Evolutionary conservation across 2,888 invertebrate species (phyloP), one percentile per base, ranked within the genome.

Genomic region (Pherbina coryleti): DNA sequence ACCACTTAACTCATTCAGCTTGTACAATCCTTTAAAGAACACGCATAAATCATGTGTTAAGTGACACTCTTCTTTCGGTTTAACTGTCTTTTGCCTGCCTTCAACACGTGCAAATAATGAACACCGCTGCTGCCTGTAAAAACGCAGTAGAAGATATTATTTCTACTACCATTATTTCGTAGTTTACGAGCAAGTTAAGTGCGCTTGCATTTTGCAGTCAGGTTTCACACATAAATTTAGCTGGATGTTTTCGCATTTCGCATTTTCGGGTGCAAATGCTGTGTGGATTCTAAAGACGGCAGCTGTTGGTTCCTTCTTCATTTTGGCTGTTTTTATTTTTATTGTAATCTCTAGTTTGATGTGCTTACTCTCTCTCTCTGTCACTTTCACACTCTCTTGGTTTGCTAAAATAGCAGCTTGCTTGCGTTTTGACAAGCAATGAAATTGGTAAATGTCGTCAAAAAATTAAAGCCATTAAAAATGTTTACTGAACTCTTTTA

Each of bases 1-100:
- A n/a, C n/a, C n/a, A n/a, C n/a, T n/a, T n/a, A n/a, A n/a, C n/a
- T n/a, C n/a, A 5, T 64, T 28, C 31, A 17, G 14, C 8, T 31
- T 25, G n/a, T 31, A 31, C 4, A 64, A 64, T 31, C 28, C 31
- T 28, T 14, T 83, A 83, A 84, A 85, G 85, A 85, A 82, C 83
- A 82, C 79, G 80, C 85, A 85, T 85, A 84, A 84, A 84, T 84
- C 85, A 83, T 84, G 82, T 84, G 83, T 83, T 84, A 84, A 84
- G 84, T 84, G 84, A 85, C 84, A 84, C 81, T 79, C 75, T 60
- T 75, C 53, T 76, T 34, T 70, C 72, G 67, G 14, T 22, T 19
- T 55, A 28, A 28, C 14, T 28, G 28, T 22, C 28, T 60, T 60
- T 28, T 25, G 60, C 8, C 44, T 44, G 44, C 44, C 14, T 11